These are phyloP conservation scores for Lepeophtheirus nordmannii DNA, from an alignment of 2,888 invertebrate genomes.

Conservation along the genomic window DNA sequence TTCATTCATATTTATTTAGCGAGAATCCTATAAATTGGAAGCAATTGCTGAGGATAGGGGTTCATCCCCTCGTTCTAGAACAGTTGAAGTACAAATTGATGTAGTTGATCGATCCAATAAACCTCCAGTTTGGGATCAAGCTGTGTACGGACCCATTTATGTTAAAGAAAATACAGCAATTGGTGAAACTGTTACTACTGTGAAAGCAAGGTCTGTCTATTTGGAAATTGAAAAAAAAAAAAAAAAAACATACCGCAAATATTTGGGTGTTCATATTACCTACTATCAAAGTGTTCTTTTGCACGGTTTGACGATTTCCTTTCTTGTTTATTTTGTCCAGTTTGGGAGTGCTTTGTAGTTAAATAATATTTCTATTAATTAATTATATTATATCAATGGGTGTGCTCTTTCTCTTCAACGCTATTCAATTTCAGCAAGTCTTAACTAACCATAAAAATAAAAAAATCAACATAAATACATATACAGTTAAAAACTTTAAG, in stretches of 20 bases:
- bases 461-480: too few relatives aligned
- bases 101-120: constrained; percentile 96
- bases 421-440: too few relatives aligned
- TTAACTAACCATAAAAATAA: too few relatives aligned
- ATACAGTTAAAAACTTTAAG: too few relatives aligned
- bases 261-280: too few relatives aligned
- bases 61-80: constrained; percentile 80
- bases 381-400: too few relatives aligned
- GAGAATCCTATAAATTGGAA: constrained; percentile 94
- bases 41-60: constrained; percentile 97
- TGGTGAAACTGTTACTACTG: constrained; percentile 91
- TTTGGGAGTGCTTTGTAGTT: too few relatives aligned
- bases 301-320: constrained; percentile 3
- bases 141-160: constrained; percentile 89
- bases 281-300: neutral
- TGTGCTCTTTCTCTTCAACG: too few relatives aligned
- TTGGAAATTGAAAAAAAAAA: neutral
- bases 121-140: constrained; percentile 92
- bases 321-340: neutral
- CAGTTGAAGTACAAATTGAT: constrained; percentile 95
- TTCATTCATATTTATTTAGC: constrained; percentile 42
- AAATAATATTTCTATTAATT: too few relatives aligned
- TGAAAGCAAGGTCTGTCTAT: constrained; percentile 88
- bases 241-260: neutral
- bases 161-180: constrained; percentile 94